Conservation (phyloP, 2,888 invertebrate species). For the Epiblema foenella region DNA sequence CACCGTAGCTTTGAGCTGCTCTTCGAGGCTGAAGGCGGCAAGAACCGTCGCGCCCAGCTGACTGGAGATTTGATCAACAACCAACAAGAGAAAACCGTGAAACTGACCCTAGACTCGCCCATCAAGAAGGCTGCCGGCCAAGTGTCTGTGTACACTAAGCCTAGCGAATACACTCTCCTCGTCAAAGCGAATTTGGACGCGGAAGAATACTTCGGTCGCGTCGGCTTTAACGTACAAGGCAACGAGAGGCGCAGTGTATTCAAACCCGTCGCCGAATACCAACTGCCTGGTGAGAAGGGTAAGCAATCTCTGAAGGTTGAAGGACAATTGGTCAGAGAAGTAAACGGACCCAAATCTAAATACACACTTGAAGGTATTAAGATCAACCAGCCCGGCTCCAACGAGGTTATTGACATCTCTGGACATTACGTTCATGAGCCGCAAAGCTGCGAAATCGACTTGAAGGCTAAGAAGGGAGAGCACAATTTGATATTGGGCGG, state of each 20-base stretch:
- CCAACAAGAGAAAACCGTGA: constrained; percentile 83
- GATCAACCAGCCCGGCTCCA: constrained; percentile 67
- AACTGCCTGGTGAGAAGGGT: constrained; percentile 81
- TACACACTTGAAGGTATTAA: constrained; percentile 86
- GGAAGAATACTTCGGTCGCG: constrained; percentile 85
- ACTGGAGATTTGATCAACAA: constrained; percentile 80
- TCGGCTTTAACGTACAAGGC: constrained; percentile 87
- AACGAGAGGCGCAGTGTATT: constrained; percentile 82
- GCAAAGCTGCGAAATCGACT: constrained; percentile 73
- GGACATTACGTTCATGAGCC: constrained; percentile 78
- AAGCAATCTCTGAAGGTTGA: constrained; percentile 82
- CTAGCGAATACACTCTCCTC: constrained; percentile 85
- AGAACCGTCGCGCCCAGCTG: constrained; percentile 87
- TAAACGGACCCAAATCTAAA: constrained; percentile 72
- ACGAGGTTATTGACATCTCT: constrained; percentile 73
- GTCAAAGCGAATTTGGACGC: constrained; percentile 84
- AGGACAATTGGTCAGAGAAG: constrained; percentile 73
- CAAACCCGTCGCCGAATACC: constrained; percentile 89
- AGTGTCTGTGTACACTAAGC: constrained; percentile 82
- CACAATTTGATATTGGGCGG: constrained; percentile 79
- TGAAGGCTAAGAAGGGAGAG: constrained; percentile 78
- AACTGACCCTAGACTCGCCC: constrained; percentile 86
- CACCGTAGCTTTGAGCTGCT: constrained; percentile 76
- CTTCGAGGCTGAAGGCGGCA: constrained; percentile 86
- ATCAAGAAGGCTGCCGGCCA: constrained; percentile 86